phyloP scores from a whole-genome alignment of 2,113 vertebrate species.

The Atractosteus spatula region DNA sequence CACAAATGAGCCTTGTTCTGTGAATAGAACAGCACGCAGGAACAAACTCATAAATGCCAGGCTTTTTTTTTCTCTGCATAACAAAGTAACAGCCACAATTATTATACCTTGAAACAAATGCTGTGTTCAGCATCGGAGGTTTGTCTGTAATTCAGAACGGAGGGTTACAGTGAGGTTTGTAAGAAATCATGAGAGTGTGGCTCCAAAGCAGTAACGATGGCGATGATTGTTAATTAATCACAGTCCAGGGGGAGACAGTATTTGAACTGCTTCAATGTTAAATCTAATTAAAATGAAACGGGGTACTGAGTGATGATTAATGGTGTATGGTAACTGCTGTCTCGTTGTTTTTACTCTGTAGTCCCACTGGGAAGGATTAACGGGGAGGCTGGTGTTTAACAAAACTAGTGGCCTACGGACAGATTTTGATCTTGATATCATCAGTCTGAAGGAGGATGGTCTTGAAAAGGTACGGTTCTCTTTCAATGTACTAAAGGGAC shows the following conservation, averaged over 20 bases:
- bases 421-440: constrained; percentile 94
- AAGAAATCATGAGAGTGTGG: constrained; percentile 61
- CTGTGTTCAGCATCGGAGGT: constrained; percentile 12
- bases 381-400: constrained; percentile 93
- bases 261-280: constrained; percentile 62
- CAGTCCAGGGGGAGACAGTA: constrained; percentile 70
- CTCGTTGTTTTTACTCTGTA: constrained; percentile 56
- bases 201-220: constrained; percentile 46
- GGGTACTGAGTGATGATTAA: constrained; percentile 63
- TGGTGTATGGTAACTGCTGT: constrained; percentile 48
- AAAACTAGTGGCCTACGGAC: constrained; percentile 89
- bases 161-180: constrained; percentile 65
- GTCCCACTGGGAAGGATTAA: constrained; percentile 98
- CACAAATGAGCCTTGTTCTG: too few relatives aligned
- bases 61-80: background rate
- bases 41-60: background rate
- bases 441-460: constrained; percentile 94
- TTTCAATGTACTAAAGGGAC: too few relatives aligned
- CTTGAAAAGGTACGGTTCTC: constrained; percentile 83
- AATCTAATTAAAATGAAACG: constrained; percentile 85
- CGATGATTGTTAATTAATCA: constrained; percentile 85
- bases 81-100: constrained; percentile 21
- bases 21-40: too few relatives aligned
- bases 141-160: constrained; percentile 43
- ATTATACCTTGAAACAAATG: constrained; percentile 21